phyloP scores from a whole-genome alignment of 2,113 vertebrate genomes.

The Rutilus rutilus region DNA sequence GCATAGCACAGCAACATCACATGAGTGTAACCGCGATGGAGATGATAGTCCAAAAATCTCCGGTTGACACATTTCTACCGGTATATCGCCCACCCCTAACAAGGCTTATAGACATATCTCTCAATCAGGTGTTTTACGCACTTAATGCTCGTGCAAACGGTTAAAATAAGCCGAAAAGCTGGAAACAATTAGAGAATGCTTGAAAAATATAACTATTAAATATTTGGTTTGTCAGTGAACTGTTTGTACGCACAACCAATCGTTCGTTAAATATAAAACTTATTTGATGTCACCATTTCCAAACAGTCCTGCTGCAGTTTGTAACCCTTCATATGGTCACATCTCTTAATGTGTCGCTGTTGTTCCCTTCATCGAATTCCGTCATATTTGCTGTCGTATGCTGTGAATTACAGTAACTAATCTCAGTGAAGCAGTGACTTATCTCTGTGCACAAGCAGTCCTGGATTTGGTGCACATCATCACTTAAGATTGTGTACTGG shows the following conservation, averaged over 20 bases:
- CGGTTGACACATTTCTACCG: too few species aligned
- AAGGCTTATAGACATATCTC: neutral
- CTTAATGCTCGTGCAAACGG: neutral
- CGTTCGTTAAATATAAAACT: neutral
- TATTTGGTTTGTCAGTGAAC: slow-evolving; percentile 9
- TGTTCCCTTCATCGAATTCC: slow-evolving; percentile 55
- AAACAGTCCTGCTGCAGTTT: slow-evolving; percentile 49
- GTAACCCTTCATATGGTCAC: slow-evolving; percentile 39
- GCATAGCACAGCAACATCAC: too few species aligned
- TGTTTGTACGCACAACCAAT: neutral
- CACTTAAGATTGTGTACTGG: slow-evolving; percentile 62
- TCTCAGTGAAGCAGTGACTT: slow-evolving; percentile 64
- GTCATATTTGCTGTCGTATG: slow-evolving; percentile 64
- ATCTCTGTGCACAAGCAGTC: slow-evolving; percentile 49
- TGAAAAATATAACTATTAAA: neutral
- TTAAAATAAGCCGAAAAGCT: slow-evolving; percentile 6
- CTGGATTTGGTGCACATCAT: slow-evolving; percentile 57
- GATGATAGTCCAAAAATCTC: too few species aligned
- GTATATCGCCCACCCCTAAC: too few species aligned
- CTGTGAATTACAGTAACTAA: slow-evolving; percentile 57
- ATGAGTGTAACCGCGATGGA: too few species aligned
- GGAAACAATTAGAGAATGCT: neutral
- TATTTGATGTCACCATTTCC: slow-evolving; percentile 22
- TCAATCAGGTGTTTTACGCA: slow-evolving; percentile 10
- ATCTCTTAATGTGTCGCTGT: slow-evolving; percentile 59